A percentile compares a stretch with the other conserved stretches of the same genome.
Conservation (phyloP, 2,797 vertebrate genomes). For the Ctenosaura bakeri region DNA sequence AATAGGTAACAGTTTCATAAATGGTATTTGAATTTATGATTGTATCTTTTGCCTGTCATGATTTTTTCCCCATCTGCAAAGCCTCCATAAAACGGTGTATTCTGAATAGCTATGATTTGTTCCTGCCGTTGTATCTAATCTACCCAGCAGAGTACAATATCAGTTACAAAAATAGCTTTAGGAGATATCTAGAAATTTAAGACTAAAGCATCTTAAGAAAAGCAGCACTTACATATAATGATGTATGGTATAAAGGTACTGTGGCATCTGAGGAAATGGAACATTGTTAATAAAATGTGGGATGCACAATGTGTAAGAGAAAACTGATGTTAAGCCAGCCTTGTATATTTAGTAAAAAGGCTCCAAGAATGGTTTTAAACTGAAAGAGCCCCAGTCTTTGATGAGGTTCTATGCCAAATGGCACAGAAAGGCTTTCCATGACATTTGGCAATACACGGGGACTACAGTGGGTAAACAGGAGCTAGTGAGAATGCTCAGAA, state of each 20-base stretch:
- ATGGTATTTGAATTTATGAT: conserved; percentile 77
- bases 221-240: background rate
- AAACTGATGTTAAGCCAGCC: background rate
- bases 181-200: background rate
- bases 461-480: too few relatives aligned
- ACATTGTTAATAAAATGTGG: background rate
- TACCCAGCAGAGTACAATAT: background rate
- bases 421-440: background rate
- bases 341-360: conserved; percentile 8
- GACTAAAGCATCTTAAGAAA: background rate
- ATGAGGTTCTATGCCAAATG: background rate
- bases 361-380: background rate
- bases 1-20: conserved; percentile 77
- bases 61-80: conserved; percentile 70
- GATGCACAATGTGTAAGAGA: background rate
- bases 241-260: background rate
- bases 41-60: conserved; percentile 75
- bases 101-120: conserved; percentile 51
- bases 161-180: conserved; percentile 6
- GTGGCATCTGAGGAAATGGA: background rate
- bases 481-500: background rate
- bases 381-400: background rate
- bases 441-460: background rate
- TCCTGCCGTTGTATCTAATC: background rate
- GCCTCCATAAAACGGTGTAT: conserved; percentile 73